Conservation (phyloP, 2,797 vertebrate genomes). For the Gorsachius magnificus region DNA sequence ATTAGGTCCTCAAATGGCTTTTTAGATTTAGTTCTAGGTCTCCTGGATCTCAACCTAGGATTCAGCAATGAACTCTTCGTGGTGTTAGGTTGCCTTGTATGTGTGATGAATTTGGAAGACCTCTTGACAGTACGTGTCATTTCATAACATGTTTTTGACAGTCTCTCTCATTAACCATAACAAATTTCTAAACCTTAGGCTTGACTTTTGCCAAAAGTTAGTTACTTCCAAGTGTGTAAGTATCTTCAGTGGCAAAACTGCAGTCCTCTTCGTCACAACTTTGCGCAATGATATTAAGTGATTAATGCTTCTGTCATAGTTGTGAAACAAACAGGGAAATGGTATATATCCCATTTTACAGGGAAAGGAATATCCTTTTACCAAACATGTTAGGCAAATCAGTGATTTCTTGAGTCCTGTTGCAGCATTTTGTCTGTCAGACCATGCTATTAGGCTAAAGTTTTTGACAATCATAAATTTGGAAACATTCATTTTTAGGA, state of each 20-base stretch:
- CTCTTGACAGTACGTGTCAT: background rate
- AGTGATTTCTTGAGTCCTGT: background rate
- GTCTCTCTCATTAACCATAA: background rate
- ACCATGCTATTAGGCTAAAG: background rate
- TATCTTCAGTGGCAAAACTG: background rate
- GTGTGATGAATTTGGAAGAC: background rate
- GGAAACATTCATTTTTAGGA: background rate
- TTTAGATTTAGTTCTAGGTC: background rate
- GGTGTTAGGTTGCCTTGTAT: background rate
- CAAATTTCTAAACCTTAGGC: background rate
- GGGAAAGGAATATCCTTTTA: background rate
- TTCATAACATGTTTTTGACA: background rate
- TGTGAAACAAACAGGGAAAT: background rate
- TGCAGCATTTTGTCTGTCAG: background rate
- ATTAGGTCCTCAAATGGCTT: background rate
- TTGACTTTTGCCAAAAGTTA: background rate
- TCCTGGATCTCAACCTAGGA: background rate
- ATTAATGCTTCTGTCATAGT: background rate
- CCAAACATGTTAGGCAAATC: background rate
- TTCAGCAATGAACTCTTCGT: background rate
- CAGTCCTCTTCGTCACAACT: background rate
- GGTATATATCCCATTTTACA: background rate
- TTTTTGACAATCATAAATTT: background rate
- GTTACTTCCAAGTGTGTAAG: background rate
- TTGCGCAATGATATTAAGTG: background rate